phyloP scores from a whole-genome alignment of 2,888 invertebrate species.

The Holacanthella duospinosa region DNA sequence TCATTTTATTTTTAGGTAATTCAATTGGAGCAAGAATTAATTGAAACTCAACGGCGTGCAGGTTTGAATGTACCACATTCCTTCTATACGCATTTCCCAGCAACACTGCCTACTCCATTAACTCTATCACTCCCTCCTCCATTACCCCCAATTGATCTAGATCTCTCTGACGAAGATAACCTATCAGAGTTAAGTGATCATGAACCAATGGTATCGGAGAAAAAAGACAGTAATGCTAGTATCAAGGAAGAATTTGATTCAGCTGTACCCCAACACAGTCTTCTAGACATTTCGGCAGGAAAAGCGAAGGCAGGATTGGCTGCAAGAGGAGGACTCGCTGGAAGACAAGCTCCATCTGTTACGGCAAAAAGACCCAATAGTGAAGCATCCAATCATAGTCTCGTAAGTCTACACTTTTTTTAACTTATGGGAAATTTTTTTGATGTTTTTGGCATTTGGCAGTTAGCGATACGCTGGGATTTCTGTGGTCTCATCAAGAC shows the following conservation, averaged over 20 bases:
- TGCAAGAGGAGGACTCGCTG: conserved; percentile 57
- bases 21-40: conserved; percentile 66
- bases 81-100: conserved; percentile 16
- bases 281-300: conserved; percentile 76
- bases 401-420: conserved; percentile 14
- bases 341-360: conserved; percentile 43
- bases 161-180: conserved; percentile 69
- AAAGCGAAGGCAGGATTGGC: conserved; percentile 78
- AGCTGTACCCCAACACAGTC: conserved; percentile 73
- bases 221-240: conserved; percentile 43
- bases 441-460: no score
- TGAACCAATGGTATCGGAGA: conserved; percentile 54
- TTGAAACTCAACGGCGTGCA: conserved; percentile 78
- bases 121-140: conserved; percentile 26
- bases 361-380: conserved; percentile 21
- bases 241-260: conserved; percentile 62
- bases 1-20: conserved; percentile 49
- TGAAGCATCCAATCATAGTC: conserved; percentile 22
- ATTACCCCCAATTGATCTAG: conserved; percentile 48
- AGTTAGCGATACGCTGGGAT: neutral
- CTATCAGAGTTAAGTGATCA: conserved; percentile 60
- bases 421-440: no score
- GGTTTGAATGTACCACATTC: conserved; percentile 49
- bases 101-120: conserved; percentile 18
- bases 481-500: no score